Base-by-base conservation (phyloP, 2,113 vertebrate genomes). In the Zosterops japonicus region DNA sequence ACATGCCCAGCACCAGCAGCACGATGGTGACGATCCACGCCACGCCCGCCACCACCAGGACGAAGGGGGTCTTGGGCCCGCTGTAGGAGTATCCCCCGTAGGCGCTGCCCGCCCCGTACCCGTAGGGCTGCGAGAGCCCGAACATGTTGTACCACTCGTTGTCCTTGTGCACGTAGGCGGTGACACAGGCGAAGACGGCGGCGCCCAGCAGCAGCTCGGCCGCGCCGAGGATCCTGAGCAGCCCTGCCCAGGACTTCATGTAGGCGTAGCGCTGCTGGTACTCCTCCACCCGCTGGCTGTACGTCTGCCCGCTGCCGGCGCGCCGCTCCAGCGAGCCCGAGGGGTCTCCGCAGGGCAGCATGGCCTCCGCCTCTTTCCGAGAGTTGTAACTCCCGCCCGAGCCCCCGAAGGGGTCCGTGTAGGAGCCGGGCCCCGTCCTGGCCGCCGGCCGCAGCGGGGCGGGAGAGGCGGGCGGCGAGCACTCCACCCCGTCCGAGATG, bases 171-270 rank as follows among this genome's bases (percentile, higher is more conserved):
- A 99, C 97, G 7, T 99, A 99, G 5, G 99, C 99, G 0, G 98
- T 99, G 92, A 99, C 98, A 27, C 99, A 99, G n/a, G 99, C 99
- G 18, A 99, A 99, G 59, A 99, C 98, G 1, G 97, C 99, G 0
- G 98, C 99, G 2, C 99, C 99, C 70, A 99, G 95, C 27, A 99
- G 98, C 92, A 99, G 98, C 95, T 99, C 95, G 2, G 97, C 98
- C 19, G 98, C 98, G 2, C 98, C 97, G 89, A 99, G 98, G 56
- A 99, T 98, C 41, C 99, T 95, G 63, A 99, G 98, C 83, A 99
- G 97, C 20, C 99, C 99, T 1, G 99, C 98, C 99, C 99, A 99
- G 4, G 99, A 99, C 97, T 99, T 99, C 99, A 99, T 99, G 97
- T 99, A 99, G 87, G 98, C 97, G 8, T 99, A 99, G 6, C 98